These are phyloP conservation scores for Pelvicachromis taeniatus DNA, from an alignment of 2,113 vertebrate species.

Conservation along the genomic window DNA sequence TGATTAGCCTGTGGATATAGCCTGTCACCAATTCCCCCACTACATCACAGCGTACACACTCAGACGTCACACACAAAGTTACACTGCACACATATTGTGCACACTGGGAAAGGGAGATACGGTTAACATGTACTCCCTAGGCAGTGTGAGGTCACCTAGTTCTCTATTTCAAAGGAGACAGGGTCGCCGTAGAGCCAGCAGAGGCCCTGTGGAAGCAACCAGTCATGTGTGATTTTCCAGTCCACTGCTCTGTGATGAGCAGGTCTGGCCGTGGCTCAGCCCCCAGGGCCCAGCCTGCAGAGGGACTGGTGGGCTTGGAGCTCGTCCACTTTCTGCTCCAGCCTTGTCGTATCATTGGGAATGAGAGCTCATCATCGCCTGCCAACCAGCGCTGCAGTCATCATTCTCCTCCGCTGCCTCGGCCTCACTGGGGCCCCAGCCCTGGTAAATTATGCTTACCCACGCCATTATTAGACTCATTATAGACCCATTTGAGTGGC, in stretches of 20 bases:
- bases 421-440: constrained; percentile 43
- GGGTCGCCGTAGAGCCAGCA: constrained; percentile 52
- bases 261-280: constrained; percentile 42
- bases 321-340: constrained; percentile 63
- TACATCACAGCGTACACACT: constrained; percentile 5
- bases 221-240: constrained; percentile 74
- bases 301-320: constrained; percentile 57
- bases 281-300: constrained; percentile 36
- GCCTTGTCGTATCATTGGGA: constrained; percentile 57
- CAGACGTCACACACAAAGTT: neutral
- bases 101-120: constrained; percentile 33
- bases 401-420: constrained; percentile 37
- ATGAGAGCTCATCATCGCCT: constrained; percentile 59
- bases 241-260: constrained; percentile 66
- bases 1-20: constrained; percentile 55
- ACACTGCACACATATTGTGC: neutral
- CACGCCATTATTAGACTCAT: constrained; percentile 73
- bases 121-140: constrained; percentile 58
- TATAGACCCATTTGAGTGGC: constrained; percentile 70
- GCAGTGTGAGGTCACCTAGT: constrained; percentile 66
- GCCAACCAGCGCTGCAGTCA: constrained; percentile 48
- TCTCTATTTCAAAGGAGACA: constrained; percentile 71
- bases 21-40: constrained; percentile 37
- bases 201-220: constrained; percentile 64
- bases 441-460: constrained; percentile 70